Percentiles rank a stretch among this genome's conserved stretches.
Conservation (phyloP, 2,797 vertebrate genomes). For the Aythya fuligula region DNA sequence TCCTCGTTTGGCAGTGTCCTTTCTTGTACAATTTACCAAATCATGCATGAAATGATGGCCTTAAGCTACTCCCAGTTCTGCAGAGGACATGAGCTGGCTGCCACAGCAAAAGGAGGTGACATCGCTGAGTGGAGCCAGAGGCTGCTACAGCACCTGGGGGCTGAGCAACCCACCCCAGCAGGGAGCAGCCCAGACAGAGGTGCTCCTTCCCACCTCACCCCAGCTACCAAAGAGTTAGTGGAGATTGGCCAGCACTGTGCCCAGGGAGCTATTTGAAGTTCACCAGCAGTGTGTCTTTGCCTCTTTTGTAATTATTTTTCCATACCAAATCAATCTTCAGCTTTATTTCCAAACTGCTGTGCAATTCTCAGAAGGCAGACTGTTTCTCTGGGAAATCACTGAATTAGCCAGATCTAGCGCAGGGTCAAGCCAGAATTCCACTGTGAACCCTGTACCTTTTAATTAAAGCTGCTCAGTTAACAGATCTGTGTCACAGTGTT, state of each 20-base stretch:
- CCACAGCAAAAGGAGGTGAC: neutral
- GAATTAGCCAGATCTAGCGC: conserved; percentile 33
- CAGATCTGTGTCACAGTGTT: neutral
- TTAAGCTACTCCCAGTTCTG: conserved; percentile 59
- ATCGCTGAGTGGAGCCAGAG: neutral
- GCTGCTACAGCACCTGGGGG: neutral
- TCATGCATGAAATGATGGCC: conserved; percentile 70
- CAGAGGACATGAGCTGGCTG: conserved; percentile 58
- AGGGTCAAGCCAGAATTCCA: conserved; percentile 27
- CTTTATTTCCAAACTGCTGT: neutral
- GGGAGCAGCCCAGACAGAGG: neutral
- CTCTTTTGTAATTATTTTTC: neutral
- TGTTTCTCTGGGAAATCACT: conserved; percentile 39
- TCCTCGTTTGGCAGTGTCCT: conserved; percentile 69
- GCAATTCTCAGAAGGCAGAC: conserved; percentile 1
- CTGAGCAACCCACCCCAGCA: neutral
- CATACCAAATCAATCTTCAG: neutral
- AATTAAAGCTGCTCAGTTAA: conserved; percentile 42
- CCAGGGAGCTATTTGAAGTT: neutral
- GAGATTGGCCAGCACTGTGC: neutral
- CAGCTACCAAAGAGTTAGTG: neutral
- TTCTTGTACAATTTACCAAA: conserved; percentile 72
- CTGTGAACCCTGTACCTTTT: conserved; percentile 6
- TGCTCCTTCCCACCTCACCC: neutral
- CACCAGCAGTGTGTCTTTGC: neutral